Conservation (phyloP, 2,797 vertebrate species). For the Serranus cabrilla region DNA sequence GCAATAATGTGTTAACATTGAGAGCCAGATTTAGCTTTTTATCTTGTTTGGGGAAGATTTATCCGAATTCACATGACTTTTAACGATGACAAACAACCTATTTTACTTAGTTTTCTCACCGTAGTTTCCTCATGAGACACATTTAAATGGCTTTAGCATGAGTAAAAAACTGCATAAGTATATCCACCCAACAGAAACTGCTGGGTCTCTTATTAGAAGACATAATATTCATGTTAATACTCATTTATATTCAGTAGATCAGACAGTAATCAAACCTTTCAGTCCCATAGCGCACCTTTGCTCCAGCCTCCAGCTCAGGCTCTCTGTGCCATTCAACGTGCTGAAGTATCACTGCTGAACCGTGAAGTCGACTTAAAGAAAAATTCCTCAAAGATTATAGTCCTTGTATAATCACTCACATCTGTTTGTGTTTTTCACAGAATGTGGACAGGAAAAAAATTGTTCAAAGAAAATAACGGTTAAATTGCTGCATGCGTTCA, state of each 20-base stretch:
- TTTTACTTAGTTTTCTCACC: constrained; percentile 10
- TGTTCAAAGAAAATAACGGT: background rate
- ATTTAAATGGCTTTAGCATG: background rate
- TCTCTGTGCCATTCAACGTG: constrained; percentile 21
- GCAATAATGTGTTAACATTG: constrained; percentile 1
- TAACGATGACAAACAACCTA: background rate
- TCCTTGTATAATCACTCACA: background rate
- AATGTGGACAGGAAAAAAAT: background rate
- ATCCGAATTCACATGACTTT: constrained; percentile 13
- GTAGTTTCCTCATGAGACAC: background rate
- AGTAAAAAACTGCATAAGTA: background rate
- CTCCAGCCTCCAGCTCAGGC: constrained; percentile 22
- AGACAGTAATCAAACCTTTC: constrained; percentile 43
- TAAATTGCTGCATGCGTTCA: background rate
- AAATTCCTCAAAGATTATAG: constrained; percentile 21
- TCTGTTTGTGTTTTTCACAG: constrained; percentile 6
- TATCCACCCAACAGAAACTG: constrained; percentile 1
- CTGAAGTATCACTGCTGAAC: constrained; percentile 18
- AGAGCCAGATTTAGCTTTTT: background rate
- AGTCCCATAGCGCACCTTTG: constrained; percentile 27
- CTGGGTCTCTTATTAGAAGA: constrained; percentile 1
- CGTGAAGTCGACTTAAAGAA: constrained; percentile 16
- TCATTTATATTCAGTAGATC: constrained; percentile 52
- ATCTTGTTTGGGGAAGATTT: constrained; percentile 12
- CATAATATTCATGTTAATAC: constrained; percentile 14